Conservation (phyloP, 2,888 invertebrate species). For the Artemia sp. region DNA sequence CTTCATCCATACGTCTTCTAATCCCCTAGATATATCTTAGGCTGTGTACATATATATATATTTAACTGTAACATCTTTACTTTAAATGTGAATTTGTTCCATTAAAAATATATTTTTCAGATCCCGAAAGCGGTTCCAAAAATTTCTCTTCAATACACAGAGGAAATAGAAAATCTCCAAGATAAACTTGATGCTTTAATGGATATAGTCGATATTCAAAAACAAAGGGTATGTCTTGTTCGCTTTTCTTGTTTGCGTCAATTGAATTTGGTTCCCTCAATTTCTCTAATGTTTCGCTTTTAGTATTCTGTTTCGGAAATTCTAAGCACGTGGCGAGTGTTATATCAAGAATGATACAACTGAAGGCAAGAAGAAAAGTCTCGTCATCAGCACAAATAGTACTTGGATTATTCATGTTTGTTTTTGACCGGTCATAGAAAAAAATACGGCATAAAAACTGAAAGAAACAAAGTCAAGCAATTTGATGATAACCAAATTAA, state of each 20-base stretch:
- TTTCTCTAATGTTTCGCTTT: no score
- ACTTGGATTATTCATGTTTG: conserved; percentile 17
- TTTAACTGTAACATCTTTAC: no score
- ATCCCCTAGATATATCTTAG: no score
- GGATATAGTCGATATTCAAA: conserved; percentile 56
- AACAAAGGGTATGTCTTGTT: conserved; percentile 39
- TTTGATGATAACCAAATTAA: no score
- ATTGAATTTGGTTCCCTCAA: not conserved
- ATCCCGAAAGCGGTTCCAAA: conserved; percentile 16
- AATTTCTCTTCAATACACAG: conserved; percentile 27
- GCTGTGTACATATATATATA: no score
- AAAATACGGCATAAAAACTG: no score
- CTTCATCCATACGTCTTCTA: no score
- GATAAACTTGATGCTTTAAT: conserved; percentile 56
- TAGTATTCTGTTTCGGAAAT: no score
- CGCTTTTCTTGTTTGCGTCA: not conserved
- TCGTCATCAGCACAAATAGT: conserved; percentile 16
- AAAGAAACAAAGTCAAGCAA: no score
- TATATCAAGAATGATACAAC: not conserved
- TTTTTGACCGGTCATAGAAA: no score
- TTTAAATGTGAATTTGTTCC: no score
- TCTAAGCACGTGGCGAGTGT: no score
- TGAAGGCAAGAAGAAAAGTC: not conserved
- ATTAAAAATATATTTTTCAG: not conserved
- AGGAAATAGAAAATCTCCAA: conserved; percentile 46